A percentile compares a stretch with the other conserved stretches of the same genome.
These are phyloP conservation scores for human DNA, from an alignment of 2,113 vertebrate species.

Conservation along the genomic window DNA sequence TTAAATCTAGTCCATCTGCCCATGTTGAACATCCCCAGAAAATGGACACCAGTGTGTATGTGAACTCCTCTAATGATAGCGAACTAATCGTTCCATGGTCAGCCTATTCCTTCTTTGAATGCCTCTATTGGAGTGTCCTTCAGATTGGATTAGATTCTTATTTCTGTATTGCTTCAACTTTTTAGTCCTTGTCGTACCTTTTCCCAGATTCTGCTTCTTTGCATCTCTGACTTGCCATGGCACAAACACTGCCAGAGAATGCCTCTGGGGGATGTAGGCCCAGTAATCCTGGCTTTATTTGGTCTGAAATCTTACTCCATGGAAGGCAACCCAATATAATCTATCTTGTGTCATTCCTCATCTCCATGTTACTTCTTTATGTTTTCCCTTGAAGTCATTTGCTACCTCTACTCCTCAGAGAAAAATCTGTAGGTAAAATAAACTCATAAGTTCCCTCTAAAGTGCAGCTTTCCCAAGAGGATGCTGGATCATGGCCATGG, in stretches of 20 bases:
- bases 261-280: neutral
- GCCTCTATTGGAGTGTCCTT: conserved; percentile 37
- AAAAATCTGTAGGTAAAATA: conserved; percentile 62
- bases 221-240: neutral
- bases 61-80: neutral
- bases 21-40: neutral
- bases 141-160: conserved; percentile 35
- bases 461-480: conserved; percentile 51
- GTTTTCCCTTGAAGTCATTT: conserved; percentile 59
- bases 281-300: neutral
- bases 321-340: neutral
- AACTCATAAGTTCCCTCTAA: conserved; percentile 70
- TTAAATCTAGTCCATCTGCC: neutral
- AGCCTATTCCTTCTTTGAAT: conserved; percentile 22
- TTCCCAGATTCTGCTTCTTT: conserved; percentile 36
- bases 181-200: conserved; percentile 24
- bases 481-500: neutral
- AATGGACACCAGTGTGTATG: neutral
- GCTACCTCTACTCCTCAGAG: conserved; percentile 62
- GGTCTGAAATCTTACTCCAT: neutral
- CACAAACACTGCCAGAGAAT: conserved; percentile 3
- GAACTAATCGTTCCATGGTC: neutral
- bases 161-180: conserved; percentile 33
- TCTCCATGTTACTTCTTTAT: conserved; percentile 38
- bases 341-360: neutral